Percentiles rank a stretch among this genome's conserved stretches.
Conservation (phyloP, 2,113 vertebrate genomes). For the Notothenia coriiceps region DNA sequence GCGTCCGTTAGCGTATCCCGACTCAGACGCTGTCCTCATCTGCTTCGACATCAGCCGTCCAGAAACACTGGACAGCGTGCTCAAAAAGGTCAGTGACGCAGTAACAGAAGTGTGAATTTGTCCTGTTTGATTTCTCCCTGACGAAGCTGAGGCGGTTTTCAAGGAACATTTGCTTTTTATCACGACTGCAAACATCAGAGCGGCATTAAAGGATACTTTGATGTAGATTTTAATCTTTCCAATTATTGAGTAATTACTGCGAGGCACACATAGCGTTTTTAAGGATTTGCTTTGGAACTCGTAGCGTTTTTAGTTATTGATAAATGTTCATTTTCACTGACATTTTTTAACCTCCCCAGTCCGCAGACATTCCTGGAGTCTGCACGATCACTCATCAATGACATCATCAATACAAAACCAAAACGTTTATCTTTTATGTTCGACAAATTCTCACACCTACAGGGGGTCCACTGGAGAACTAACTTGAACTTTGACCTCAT, state of each 20-base stretch:
- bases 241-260: background rate
- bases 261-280: background rate
- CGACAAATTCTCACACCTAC: constrained; percentile 52
- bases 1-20: constrained; percentile 77
- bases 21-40: constrained; percentile 80
- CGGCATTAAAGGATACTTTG: background rate
- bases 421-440: constrained; percentile 37
- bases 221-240: background rate
- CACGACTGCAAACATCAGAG: background rate
- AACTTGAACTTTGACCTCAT: constrained; percentile 71
- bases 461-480: constrained; percentile 60
- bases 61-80: constrained; percentile 78
- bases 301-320: background rate
- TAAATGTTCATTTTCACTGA: background rate
- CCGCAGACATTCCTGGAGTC: constrained; percentile 47
- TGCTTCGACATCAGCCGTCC: constrained; percentile 83
- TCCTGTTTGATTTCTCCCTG: background rate
- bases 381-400: constrained; percentile 38
- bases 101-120: constrained; percentile 37
- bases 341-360: constrained; percentile 15
- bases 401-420: constrained; percentile 58
- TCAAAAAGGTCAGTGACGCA: constrained; percentile 79
- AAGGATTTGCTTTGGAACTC: background rate
- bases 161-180: constrained; percentile 6
- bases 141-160: background rate